Evolutionary conservation across 1,140 invertebrate genomes (phyloP).

Genomic region (Epicauta chinensis): DNA sequence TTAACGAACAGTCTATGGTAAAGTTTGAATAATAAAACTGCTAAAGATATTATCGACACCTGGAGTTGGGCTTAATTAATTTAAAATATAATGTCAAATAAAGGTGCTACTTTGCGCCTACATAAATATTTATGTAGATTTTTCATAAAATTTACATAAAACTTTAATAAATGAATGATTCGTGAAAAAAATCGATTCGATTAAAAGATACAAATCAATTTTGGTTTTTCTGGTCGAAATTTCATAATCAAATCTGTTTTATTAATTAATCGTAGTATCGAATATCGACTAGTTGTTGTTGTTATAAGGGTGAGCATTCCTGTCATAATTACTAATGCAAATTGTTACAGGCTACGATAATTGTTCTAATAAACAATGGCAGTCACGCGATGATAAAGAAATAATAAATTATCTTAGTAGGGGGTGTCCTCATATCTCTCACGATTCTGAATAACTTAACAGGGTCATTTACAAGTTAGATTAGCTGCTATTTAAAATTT

Average conservation of each 20-base stretch:
- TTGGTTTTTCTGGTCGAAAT: no score
- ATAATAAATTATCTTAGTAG: conserved; percentile 26
- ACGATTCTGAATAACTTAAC: conserved; percentile 28
- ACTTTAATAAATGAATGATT: no score
- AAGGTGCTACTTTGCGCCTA: conserved; percentile 9
- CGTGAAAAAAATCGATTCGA: neutral
- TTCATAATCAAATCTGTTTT: no score
- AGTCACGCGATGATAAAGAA: conserved; percentile 26
- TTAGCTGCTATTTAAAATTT: conserved; percentile 20
- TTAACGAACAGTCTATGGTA: no score
- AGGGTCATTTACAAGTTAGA: conserved; percentile 31
- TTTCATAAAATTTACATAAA: neutral
- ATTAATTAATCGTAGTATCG: no score
- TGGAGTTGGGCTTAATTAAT: conserved; percentile 1
- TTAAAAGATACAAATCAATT: neutral
- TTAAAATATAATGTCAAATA: conserved; percentile 1
- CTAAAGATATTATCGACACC: no score
- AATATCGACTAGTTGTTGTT: no score
- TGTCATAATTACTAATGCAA: conserved; percentile 14
- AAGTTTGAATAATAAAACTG: neutral
- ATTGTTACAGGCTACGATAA: conserved; percentile 20
- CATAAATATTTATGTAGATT: conserved; percentile 12
- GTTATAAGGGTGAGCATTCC: neutral
- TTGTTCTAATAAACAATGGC: conserved; percentile 26
- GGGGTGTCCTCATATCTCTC: conserved; percentile 31